Evolutionary conservation across 2,113 vertebrate species (phyloP).

Genomic region (Chrysochloris asiatica): DNA sequence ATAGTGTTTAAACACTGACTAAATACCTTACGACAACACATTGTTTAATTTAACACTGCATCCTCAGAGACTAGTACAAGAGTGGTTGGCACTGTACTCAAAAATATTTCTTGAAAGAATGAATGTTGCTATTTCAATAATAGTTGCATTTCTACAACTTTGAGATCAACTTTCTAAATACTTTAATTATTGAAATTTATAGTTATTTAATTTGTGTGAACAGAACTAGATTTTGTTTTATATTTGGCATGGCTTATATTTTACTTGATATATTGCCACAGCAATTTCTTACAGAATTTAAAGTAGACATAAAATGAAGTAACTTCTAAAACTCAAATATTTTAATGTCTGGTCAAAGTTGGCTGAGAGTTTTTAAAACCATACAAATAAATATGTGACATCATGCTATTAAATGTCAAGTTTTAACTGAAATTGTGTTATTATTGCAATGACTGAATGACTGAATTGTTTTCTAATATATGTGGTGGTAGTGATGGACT

Average conservation of each 20-base stretch:
- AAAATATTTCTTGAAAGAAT: slow-evolving; percentile 26
- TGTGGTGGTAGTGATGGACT: no score
- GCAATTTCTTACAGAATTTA: slow-evolving; percentile 19
- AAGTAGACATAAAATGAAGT: neutral
- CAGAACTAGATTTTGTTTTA: neutral
- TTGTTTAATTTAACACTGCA: neutral
- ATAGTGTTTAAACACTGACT: neutral
- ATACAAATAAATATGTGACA: neutral
- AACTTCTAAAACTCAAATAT: neutral
- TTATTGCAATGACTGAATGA: neutral
- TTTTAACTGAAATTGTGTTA: neutral
- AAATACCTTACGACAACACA: neutral
- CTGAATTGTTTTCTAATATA: neutral
- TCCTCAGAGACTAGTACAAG: neutral
- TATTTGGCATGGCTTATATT: slow-evolving; percentile 19
- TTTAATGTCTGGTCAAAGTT: slow-evolving; percentile 2
- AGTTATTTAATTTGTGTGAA: slow-evolving; percentile 14
- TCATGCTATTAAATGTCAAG: neutral
- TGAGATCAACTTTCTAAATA: neutral
- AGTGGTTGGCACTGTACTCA: neutral
- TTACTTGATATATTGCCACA: slow-evolving; percentile 39
- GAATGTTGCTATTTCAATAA: neutral
- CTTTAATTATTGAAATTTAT: slow-evolving; percentile 5
- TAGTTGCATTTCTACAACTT: neutral
- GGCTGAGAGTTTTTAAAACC: neutral